Conservation (phyloP, 2,113 vertebrate genomes). For the Erythrolamprus reginae region DNA sequence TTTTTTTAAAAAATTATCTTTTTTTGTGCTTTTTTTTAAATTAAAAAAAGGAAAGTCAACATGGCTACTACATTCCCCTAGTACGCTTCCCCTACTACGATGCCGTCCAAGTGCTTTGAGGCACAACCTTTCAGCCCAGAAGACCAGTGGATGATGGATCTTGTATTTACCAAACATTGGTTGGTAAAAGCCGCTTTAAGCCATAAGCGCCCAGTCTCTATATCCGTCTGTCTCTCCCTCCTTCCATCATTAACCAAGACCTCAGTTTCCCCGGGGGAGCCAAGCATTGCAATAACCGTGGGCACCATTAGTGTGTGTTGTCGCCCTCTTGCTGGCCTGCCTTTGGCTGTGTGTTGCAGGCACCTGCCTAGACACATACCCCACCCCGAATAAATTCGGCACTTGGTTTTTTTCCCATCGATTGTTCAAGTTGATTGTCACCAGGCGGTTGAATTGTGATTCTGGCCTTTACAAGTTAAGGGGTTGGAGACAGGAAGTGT, state of each 20-base stretch:
- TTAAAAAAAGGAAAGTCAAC: neutral
- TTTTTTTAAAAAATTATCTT: neutral
- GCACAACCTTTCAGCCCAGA: neutral
- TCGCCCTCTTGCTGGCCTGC: neutral
- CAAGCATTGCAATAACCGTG: neutral
- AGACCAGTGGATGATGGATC: neutral
- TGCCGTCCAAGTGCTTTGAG: neutral
- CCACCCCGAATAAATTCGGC: neutral
- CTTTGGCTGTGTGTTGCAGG: neutral
- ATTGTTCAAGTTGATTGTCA: neutral
- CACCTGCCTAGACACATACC: neutral
- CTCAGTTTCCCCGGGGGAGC: neutral
- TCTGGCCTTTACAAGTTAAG: neutral
- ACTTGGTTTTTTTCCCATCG: too few species aligned
- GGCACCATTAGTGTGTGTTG: neutral
- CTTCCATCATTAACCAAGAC: neutral
- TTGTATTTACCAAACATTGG: neutral
- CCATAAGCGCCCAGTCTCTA: neutral
- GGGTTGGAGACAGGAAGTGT: too few species aligned
- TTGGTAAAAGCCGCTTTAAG: neutral
- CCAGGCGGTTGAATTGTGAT: neutral
- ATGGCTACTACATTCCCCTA: neutral
- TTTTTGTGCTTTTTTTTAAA: neutral
- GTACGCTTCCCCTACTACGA: too few species aligned
- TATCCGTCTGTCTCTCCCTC: neutral